These are phyloP conservation scores for Apotomis betuletana DNA, from an alignment of 2,888 invertebrate genomes.

Conservation along the genomic window DNA sequence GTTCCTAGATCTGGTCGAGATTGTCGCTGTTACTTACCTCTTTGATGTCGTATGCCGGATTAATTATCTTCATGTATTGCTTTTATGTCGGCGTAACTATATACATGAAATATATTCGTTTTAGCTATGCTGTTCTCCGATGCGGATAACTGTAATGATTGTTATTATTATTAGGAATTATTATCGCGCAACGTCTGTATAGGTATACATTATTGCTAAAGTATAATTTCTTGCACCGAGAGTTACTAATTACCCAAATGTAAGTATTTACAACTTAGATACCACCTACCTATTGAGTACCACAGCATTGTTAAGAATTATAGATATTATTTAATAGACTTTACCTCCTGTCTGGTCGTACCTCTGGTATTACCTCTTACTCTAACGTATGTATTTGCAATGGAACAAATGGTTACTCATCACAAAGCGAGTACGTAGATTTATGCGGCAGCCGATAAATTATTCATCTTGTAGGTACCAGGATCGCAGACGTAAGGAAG, in stretches of 20 bases:
- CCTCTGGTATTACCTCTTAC: too few relatives aligned
- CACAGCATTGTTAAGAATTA: too few relatives aligned
- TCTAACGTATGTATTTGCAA: too few relatives aligned
- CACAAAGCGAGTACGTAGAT: constrained; percentile 33
- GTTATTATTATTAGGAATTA: constrained; percentile 4
- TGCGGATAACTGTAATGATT: not conserved
- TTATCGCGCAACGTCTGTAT: too few relatives aligned
- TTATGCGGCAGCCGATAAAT: constrained; percentile 43
- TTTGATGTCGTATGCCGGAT: constrained; percentile 43
- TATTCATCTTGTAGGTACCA: constrained; percentile 44
- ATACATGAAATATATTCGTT: constrained; percentile 2
- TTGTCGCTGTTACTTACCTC: constrained; percentile 41
- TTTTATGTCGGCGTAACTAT: constrained; percentile 10
- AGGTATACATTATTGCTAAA: too few relatives aligned
- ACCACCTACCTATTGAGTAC: too few relatives aligned
- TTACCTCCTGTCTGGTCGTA: too few relatives aligned
- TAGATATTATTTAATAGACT: too few relatives aligned
- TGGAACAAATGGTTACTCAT: constrained; percentile 23
- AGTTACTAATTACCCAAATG: too few relatives aligned
- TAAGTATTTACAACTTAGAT: too few relatives aligned
- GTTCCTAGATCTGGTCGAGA: constrained; percentile 44
- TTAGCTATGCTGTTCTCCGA: not conserved
- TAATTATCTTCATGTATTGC: constrained; percentile 26
- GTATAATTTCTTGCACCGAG: too few relatives aligned
- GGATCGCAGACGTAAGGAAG: constrained; percentile 56